A percentile compares a stretch with the other conserved stretches of the same genome.
These are phyloP conservation scores for Notechis scutatus DNA, from an alignment of 2,113 vertebrate genomes.

Conservation along the genomic window DNA sequence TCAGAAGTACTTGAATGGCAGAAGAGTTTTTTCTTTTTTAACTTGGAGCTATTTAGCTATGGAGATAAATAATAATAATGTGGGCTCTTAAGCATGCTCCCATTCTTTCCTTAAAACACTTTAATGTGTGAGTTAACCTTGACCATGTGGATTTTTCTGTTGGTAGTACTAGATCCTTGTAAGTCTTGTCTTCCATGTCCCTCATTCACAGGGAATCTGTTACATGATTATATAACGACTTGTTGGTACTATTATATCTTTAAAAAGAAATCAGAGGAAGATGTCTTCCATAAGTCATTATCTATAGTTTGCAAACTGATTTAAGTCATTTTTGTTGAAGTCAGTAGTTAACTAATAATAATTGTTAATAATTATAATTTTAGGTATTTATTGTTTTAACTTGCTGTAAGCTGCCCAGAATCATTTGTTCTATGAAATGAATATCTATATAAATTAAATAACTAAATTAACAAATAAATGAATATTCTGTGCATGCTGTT, in stretches of 20 bases:
- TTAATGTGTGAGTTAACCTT: not conserved
- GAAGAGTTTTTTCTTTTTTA: not conserved
- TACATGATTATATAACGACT: not conserved
- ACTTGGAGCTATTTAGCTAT: not conserved
- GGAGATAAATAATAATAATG: not conserved
- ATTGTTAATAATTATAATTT: not conserved
- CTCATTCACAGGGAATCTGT: not conserved
- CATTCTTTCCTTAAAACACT: not conserved
- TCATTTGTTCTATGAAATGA: not conserved
- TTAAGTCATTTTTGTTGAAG: not conserved
- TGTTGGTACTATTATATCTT: not conserved
- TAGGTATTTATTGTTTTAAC: not conserved
- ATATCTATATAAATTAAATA: not conserved
- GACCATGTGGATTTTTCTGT: not conserved
- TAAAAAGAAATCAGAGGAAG: not conserved
- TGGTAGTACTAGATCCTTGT: not conserved
- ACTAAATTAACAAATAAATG: not conserved
- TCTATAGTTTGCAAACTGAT: not conserved
- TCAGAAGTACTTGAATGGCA: not conserved
- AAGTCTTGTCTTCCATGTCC: not conserved
- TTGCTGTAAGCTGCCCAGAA: not conserved
- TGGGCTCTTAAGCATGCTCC: not conserved
- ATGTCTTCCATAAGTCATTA: not conserved
- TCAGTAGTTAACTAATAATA: not conserved
- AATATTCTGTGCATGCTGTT: not conserved